phyloP scores from a whole-genome alignment of 2,888 invertebrate genomes.

The Epinotia nisella region DNA sequence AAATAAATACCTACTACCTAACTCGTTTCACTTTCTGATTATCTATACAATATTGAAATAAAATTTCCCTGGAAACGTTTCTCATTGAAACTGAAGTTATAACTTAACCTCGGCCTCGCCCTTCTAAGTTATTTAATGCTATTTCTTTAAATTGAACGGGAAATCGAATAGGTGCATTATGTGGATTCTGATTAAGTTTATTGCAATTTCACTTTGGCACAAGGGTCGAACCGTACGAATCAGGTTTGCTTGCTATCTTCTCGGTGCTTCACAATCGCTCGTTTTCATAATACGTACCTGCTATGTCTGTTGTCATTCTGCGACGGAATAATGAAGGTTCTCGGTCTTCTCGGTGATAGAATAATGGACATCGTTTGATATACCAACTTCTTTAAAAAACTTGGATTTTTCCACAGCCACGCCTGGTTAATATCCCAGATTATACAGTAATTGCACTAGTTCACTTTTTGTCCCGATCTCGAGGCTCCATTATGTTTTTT shows the following conservation, averaged over 20 bases:
- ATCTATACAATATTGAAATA: constrained; percentile 47
- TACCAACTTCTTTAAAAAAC: constrained; percentile 23
- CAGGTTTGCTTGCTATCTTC: constrained; percentile 23
- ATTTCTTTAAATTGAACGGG: constrained; percentile 27
- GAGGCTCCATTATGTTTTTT: constrained; percentile 51
- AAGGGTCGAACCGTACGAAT: constrained; percentile 14
- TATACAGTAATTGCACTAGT: constrained; percentile 50
- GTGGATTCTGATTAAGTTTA: constrained; percentile 23
- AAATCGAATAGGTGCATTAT: constrained; percentile 24
- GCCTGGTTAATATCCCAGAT: constrained; percentile 52
- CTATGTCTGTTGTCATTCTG: constrained; percentile 25
- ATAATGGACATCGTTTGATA: constrained; percentile 30
- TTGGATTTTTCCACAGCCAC: constrained; percentile 48
- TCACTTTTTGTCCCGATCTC: constrained; percentile 51
- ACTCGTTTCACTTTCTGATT: constrained; percentile 48
- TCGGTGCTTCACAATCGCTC: constrained; percentile 8
- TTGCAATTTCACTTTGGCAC: constrained; percentile 32
- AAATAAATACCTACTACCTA: constrained; percentile 2
- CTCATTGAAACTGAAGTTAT: constrained; percentile 28
- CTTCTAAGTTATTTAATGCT: constrained; percentile 21
- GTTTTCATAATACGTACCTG: constrained; percentile 26
- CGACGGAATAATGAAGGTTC: constrained; percentile 17
- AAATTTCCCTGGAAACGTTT: constrained; percentile 46
- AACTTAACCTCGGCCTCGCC: constrained; percentile 22
- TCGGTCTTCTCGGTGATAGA: constrained; percentile 15